Conservation (phyloP, 2,797 vertebrate species). For the Tangara arthus region DNA sequence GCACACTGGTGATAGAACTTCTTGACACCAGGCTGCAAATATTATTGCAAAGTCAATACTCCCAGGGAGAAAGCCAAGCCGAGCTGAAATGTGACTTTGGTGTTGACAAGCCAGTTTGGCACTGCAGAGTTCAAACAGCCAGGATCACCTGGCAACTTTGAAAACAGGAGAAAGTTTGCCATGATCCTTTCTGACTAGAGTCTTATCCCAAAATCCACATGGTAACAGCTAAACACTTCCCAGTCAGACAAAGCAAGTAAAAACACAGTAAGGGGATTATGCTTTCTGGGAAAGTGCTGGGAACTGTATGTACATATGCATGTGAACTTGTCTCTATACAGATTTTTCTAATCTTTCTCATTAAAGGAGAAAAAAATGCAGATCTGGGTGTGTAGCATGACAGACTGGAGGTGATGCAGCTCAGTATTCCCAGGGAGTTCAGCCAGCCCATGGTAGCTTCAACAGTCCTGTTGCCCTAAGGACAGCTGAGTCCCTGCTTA, state of each 20-base stretch:
- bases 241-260: not conserved
- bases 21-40: constrained; percentile 51
- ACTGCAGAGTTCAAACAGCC: not conserved
- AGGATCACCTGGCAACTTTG: constrained; percentile 41
- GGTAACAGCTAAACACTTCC: constrained; percentile 20
- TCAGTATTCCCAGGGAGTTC: not conserved
- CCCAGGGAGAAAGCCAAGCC: constrained; percentile 24
- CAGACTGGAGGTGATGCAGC: not conserved
- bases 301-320: not conserved
- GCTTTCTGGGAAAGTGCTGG: not conserved
- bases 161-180: constrained; percentile 13
- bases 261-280: not conserved
- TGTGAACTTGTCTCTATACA: not conserved
- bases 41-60: constrained; percentile 50
- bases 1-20: constrained; percentile 3
- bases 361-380: not conserved
- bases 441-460: not conserved
- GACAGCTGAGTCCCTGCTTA: not conserved
- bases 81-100: constrained; percentile 37
- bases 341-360: not conserved
- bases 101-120: constrained; percentile 48
- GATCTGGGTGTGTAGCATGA: not conserved
- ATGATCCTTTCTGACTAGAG: not conserved
- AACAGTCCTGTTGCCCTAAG: not conserved
- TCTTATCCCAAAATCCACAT: not conserved